phyloP scores from a whole-genome alignment of 1,140 invertebrate species.

The Polyergus mexicanus region DNA sequence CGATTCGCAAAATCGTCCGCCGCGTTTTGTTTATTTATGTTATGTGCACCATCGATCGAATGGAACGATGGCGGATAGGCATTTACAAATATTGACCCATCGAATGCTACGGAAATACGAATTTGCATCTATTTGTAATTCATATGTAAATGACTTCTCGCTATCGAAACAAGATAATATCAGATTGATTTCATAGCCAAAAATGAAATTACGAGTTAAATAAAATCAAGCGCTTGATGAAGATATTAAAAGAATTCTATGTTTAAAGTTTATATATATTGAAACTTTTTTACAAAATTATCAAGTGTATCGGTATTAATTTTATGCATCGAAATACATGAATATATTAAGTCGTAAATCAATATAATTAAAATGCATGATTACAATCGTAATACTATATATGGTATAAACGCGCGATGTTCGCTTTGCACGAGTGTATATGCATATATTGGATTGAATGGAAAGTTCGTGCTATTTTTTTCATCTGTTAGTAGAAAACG shows the following conservation, averaged over 20 bases:
- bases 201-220: slow-evolving; percentile 45
- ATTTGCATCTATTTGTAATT: slow-evolving; percentile 61
- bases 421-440: background rate
- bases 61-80: slow-evolving; percentile 25
- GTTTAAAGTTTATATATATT: no score
- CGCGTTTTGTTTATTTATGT: slow-evolving; percentile 55
- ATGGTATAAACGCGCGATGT: background rate
- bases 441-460: no score
- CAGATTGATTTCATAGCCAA: slow-evolving; percentile 9
- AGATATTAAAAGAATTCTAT: no score
- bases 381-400: no score
- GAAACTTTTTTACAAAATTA: background rate
- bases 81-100: slow-evolving; percentile 58
- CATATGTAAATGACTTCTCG: slow-evolving; percentile 47
- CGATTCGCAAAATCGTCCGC: slow-evolving; percentile 15
- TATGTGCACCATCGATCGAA: slow-evolving; percentile 41
- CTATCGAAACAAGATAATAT: slow-evolving; percentile 29
- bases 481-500: no score
- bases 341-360: background rate
- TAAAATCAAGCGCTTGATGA: background rate
- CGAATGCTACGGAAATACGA: slow-evolving; percentile 35
- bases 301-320: background rate
- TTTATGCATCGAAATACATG: background rate
- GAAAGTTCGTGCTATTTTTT: no score
- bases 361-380: slow-evolving; percentile 10